A percentile compares a stretch with the other conserved stretches of the same genome.
Conservation (phyloP, 2,113 vertebrate species). For the Entomyzon cyanotis region DNA sequence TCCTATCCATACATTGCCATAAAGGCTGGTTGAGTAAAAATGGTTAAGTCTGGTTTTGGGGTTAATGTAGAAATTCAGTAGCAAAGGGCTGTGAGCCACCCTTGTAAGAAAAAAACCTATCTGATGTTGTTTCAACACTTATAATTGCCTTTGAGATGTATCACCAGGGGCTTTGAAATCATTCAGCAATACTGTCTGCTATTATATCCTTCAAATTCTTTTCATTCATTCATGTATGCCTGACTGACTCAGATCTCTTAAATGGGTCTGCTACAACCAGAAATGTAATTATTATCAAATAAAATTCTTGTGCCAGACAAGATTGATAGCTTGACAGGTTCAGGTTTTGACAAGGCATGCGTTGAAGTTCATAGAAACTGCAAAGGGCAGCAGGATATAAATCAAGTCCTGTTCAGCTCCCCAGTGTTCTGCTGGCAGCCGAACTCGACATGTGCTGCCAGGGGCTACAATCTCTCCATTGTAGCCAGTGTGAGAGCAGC, state of each 20-base stretch:
- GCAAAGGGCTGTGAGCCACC: not conserved
- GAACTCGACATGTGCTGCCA: fast-evolving
- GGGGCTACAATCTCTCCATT: not conserved
- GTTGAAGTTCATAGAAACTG: not conserved
- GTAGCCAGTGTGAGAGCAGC: fast-evolving
- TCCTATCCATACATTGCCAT: not conserved
- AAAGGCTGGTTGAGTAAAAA: not conserved
- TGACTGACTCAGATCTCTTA: not conserved
- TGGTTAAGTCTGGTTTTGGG: not conserved
- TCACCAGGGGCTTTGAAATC: not conserved
- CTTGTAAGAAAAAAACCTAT: not conserved
- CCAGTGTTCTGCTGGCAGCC: not conserved
- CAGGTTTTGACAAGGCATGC: not conserved
- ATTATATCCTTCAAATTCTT: not conserved
- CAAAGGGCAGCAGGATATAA: not conserved
- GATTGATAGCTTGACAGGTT: not conserved
- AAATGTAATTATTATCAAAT: not conserved
- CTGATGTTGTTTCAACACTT: not conserved
- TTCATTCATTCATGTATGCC: not conserved
- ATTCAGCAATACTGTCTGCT: not conserved
- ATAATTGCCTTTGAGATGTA: not conserved
- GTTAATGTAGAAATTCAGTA: not conserved
- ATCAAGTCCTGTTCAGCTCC: not conserved
- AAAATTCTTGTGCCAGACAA: not conserved
- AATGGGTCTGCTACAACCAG: not conserved